phyloP scores from a whole-genome alignment of 92 coral and sea anemone species.

The Umimayanthus kanabou region DNA sequence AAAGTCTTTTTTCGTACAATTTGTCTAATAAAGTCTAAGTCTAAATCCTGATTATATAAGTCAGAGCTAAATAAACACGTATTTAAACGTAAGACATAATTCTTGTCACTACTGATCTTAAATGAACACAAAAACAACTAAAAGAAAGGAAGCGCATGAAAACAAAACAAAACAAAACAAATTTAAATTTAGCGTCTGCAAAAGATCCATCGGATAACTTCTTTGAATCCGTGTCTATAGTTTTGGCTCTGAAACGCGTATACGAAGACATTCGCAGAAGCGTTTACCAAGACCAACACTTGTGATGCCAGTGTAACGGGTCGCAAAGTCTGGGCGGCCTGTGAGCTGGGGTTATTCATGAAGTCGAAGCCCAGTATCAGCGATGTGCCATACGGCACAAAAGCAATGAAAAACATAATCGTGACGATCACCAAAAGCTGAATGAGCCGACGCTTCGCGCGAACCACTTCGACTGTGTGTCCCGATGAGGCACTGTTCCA shows the following conservation, averaged over 20 bases:
- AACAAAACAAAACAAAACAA: too few relatives aligned
- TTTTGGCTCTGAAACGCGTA: conserved; percentile 75
- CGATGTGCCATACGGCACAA: conserved; percentile 65
- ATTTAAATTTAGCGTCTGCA: not conserved
- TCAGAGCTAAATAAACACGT: too few relatives aligned
- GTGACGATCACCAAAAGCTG: conserved; percentile 68
- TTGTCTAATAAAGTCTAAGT: too few relatives aligned
- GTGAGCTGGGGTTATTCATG: conserved; percentile 1
- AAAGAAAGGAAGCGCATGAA: too few relatives aligned
- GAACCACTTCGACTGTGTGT: conserved; percentile 37
- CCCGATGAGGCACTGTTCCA: conserved; percentile 49
- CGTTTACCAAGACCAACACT: conserved; percentile 67
- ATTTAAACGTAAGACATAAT: too few relatives aligned
- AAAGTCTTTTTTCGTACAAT: too few relatives aligned
- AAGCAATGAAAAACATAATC: conserved; percentile 63
- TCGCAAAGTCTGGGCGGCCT: not conserved
- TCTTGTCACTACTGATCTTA: too few relatives aligned
- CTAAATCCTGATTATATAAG: too few relatives aligned
- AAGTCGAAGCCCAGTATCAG: conserved; percentile 35
- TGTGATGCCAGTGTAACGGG: conserved; percentile 35
- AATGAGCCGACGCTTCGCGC: conserved; percentile 70
- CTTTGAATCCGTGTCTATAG: conserved; percentile 67
- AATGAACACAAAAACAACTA: too few relatives aligned
- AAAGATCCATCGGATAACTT: conserved; percentile 25
- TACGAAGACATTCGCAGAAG: conserved; percentile 66